phyloP scores from a whole-genome alignment of 2,797 vertebrate species.

The Austrolebias charrua region DNA sequence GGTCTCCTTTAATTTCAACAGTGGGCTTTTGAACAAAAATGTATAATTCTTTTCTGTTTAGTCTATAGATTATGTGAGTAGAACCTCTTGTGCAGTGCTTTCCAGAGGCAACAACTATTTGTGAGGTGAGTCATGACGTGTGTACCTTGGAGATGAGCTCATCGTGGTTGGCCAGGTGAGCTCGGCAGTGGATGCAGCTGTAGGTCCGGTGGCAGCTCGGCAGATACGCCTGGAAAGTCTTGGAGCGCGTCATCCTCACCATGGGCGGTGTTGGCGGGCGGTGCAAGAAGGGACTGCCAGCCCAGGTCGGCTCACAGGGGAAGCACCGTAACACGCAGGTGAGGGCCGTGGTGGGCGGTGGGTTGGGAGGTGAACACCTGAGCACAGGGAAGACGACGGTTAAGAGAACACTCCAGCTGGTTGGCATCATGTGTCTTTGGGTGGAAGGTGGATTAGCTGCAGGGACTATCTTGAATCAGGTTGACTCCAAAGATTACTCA shows the following conservation, averaged over 20 bases:
- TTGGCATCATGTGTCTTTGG: no score
- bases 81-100: no score
- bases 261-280: constrained; percentile 91
- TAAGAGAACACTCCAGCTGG: background rate
- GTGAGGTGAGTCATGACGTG: no score
- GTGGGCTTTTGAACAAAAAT: no score
- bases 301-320: constrained; percentile 98
- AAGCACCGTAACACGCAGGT: constrained; percentile 99
- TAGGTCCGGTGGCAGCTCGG: constrained; percentile 95
- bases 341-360: constrained; percentile 97
- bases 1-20: no score
- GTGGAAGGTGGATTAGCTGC: no score
- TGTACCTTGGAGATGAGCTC: constrained; percentile 99
- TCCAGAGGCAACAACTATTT: no score
- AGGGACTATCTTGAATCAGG: no score
- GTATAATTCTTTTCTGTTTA: no score
- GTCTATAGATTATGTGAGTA: no score
- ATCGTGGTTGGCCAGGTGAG: constrained; percentile 97
- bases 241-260: constrained; percentile 99
- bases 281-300: constrained; percentile 95
- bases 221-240: constrained; percentile 98
- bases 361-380: constrained; percentile 89
- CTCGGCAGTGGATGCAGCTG: constrained; percentile 98
- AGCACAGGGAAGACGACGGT: background rate
- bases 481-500: no score